Evolutionary conservation across 2,888 invertebrate species (phyloP).

Genomic region (Altica lythri): DNA sequence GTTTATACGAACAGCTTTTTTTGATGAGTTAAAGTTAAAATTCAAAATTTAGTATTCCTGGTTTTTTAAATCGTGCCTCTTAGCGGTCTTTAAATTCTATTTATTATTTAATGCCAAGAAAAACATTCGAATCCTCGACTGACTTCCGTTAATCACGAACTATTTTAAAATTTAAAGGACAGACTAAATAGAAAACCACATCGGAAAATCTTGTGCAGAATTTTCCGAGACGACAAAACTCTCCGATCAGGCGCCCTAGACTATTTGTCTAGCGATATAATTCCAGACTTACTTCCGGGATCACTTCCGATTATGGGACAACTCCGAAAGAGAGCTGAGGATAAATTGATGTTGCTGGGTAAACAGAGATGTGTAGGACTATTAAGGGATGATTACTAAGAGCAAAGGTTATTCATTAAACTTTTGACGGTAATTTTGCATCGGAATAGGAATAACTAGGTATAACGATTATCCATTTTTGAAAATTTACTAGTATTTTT

Average conservation of each 20-base stretch:
- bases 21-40: no score
- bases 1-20: no score
- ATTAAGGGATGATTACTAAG: slow-evolving; percentile 12
- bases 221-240: slow-evolving; percentile 20
- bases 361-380: slow-evolving; percentile 18
- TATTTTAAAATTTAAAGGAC: slow-evolving; percentile 20
- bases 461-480: no score
- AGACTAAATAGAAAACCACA: slow-evolving; percentile 5
- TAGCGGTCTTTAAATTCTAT: no score
- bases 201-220: slow-evolving; percentile 18
- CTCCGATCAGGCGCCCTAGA: slow-evolving; percentile 14
- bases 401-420: slow-evolving; percentile 5
- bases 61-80: no score
- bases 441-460: no score
- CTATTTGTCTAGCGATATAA: slow-evolving; percentile 33
- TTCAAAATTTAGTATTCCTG: no score
- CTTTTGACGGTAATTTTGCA: no score
- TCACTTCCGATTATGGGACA: slow-evolving; percentile 28
- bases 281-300: slow-evolving; percentile 25
- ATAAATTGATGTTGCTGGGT: slow-evolving; percentile 25
- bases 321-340: slow-evolving; percentile 23
- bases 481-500: no score
- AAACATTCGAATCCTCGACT: slow-evolving; percentile 10
- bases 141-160: slow-evolving; percentile 2
- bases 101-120: no score